A percentile compares a stretch with the other conserved stretches of the same genome.
These are phyloP conservation scores for Hippocampus zosterae DNA, from an alignment of 2,113 vertebrate genomes.

Conservation along the genomic window DNA sequence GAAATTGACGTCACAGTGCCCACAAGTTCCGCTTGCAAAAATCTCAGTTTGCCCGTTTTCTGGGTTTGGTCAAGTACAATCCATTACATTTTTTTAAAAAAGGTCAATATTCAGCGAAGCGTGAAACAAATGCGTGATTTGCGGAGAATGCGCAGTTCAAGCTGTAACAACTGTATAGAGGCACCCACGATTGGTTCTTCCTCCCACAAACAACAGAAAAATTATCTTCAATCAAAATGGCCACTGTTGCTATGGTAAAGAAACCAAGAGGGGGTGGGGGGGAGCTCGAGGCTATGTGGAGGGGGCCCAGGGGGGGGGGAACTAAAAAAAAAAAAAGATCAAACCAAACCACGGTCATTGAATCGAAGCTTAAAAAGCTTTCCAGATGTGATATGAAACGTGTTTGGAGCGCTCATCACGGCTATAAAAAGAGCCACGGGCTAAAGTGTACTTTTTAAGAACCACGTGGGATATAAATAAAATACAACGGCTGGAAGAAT, in stretches of 20 bases:
- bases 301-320: neutral
- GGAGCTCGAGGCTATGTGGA: neutral
- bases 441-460: neutral
- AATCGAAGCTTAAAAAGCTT: constrained; percentile 5
- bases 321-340: neutral
- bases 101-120: neutral
- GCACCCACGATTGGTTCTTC: neutral
- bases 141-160: neutral
- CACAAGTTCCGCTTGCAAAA: no score
- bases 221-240: constrained; percentile 18
- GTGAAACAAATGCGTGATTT: neutral
- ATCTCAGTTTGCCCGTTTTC: no score
- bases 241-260: constrained; percentile 27
- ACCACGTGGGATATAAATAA: neutral
- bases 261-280: neutral
- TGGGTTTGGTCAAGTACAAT: neutral
- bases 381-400: constrained; percentile 27
- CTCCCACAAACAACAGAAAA: constrained; percentile 22
- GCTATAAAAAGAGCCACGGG: neutral
- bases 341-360: constrained; percentile 26
- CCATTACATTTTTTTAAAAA: neutral
- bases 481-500: neutral
- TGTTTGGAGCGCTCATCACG: neutral
- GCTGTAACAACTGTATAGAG: neutral
- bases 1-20: no score